Base-by-base conservation (phyloP, 2,888 invertebrate species). In the Silvanus unidentatus region DNA sequence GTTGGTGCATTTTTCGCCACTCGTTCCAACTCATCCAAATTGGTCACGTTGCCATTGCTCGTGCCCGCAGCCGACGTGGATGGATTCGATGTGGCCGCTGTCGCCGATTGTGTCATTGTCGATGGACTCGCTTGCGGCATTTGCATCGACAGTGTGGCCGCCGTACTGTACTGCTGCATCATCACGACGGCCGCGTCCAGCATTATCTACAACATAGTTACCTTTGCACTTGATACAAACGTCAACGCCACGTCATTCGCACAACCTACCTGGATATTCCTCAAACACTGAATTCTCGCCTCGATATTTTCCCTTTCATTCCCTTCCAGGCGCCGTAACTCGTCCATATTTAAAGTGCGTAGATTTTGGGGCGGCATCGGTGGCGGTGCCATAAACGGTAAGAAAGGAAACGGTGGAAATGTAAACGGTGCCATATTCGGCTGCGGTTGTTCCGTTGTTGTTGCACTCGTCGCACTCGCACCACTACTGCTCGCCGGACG, bases 161-260 rank as follows among this genome's bases (percentile, higher is more conserved):
- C 81, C 39, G 80, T 76, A 47, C 86, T 83, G 71, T 97, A 98
- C 69, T 97, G 96, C 63, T 91, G 88, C 88, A 98, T 92, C 74
- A 98, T 85, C 39, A 91, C 75, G 48, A 89, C 88, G 2, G 96
- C 94, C 34, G 96, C 93, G 71, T 98, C 97, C 57, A 99, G 71
- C 71, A 99, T 81, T 1, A 90, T 77, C 75, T 92, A 86, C 10
- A 42, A n/a, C n/a, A n/a, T n/a, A n/a, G n/a, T n/a, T n/a, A n/a
- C n/a, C n/a, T n/a, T n/a, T n/a, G n/a, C n/a, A n/a, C n/a, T n/a
- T n/a, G n/a, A n/a, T n/a, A n/a, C n/a, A n/a, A n/a, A n/a, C n/a
- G n/a, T n/a, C n/a, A n/a, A n/a, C n/a, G n/a, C n/a, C n/a, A n/a
- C 22, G 22, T 22, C 22, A 22, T 22, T 22, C 22, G 15, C 10